Base-by-base conservation (phyloP, 2,888 invertebrate genomes). In the Notocelia uddmanniana region DNA sequence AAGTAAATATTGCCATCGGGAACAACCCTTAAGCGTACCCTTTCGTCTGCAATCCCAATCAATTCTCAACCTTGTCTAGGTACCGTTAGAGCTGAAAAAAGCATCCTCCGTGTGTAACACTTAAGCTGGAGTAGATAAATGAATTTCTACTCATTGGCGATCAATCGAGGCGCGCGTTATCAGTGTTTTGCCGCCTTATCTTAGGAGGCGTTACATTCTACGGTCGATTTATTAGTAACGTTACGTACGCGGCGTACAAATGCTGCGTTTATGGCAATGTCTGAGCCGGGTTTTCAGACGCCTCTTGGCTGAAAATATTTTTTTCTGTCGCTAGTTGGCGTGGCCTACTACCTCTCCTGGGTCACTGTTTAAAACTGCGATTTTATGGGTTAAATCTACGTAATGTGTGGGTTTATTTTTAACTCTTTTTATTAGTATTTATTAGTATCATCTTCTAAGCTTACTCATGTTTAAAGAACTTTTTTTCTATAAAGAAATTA, bases 121-220 rank as follows among this genome's bases (percentile, higher is more conserved):
- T 81, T 82, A 48, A 70, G 72, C 75, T 76, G 83, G 83, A 83
- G 84, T 83, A 83, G 84, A 91, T 91, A 92, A 92, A 92, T 92
- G 91, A 92, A 92, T 92, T 90, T 87, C 89, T 86, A 87, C 86
- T 92, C 90, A 91, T 92, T 91, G 91, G 82, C 90, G 91, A 92
- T 92, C 92, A 92, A 91, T 92, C 90, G 90, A 77, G 83, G 81
- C 79, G 81, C 45, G 79, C 81, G 89, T 89, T 91, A 92, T 91
- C 92, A 85, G 87, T 91, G 89, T 90, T 89, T 89, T 87, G 90
- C 83, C 77, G 84, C 85, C 86, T 89, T 90, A 90, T 89, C 90
- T 87, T 73, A 76, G 74, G 82, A 81, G 82, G 81, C 80, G 84
- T 84, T 82, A 86, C 85, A 79, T 84, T 83, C 85, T 80, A 74